Conservation (phyloP, 2,113 vertebrate species). For the Castor canadensis region DNA sequence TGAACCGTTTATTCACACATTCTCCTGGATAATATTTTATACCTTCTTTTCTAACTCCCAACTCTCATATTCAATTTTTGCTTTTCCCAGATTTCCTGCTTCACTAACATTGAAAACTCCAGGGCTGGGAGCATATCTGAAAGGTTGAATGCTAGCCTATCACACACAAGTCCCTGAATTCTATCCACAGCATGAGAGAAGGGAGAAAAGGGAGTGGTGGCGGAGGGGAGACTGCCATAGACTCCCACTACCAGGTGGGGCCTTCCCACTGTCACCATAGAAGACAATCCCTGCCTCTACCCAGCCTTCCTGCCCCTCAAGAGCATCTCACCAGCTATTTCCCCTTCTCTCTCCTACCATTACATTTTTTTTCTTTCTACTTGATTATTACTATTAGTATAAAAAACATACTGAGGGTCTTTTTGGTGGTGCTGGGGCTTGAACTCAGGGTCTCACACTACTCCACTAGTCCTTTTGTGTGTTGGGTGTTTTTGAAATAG, state of each 20-base stretch:
- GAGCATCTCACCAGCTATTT: no score
- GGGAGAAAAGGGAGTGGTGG: no score
- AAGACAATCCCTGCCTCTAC: background rate
- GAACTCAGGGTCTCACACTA: no score
- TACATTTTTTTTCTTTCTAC: background rate
- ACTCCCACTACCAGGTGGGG: background rate
- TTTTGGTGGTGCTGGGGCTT: no score
- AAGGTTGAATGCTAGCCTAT: background rate
- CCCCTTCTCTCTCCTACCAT: background rate
- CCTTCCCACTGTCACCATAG: background rate
- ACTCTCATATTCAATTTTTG: background rate
- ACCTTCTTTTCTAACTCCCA: background rate
- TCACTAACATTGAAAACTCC: background rate
- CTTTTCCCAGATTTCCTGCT: background rate
- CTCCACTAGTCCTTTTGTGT: no score
- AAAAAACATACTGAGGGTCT: background rate
- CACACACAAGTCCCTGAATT: background rate
- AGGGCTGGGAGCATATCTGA: background rate
- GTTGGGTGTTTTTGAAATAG: no score
- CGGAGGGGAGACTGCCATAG: no score
- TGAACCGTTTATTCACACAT: no score
- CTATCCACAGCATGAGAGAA: background rate
- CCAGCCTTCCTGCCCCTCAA: background rate
- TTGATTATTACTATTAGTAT: background rate
- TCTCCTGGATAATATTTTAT: background rate